Percentiles rank a stretch among this genome's conserved stretches.
phyloP scores from a whole-genome alignment of 2,797 vertebrate species.

The Phrynocephalus vlangalii region DNA sequence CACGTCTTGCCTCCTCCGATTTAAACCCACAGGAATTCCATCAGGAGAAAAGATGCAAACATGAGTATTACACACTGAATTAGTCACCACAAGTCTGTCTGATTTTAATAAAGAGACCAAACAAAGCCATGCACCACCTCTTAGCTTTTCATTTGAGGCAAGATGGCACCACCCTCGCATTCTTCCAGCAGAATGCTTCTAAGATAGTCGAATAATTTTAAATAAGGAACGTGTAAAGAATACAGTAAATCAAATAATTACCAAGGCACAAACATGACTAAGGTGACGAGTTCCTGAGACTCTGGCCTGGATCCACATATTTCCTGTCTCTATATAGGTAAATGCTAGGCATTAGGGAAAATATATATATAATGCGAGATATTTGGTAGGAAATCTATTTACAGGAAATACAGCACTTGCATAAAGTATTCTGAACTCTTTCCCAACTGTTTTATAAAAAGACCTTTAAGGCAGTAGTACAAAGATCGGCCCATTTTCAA shows the following conservation, averaged over 20 bases:
- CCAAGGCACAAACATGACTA: conserved; percentile 93
- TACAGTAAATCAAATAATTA: conserved; percentile 74
- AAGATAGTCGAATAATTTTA: conserved; percentile 67
- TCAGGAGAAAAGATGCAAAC: not conserved
- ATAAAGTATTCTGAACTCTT: conserved; percentile 82
- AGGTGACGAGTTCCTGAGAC: conserved; percentile 87
- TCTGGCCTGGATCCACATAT: conserved; percentile 78
- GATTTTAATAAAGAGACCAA: conserved; percentile 51
- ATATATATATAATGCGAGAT: conserved; percentile 96
- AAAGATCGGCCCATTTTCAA: conserved; percentile 80
- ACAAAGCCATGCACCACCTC: not conserved
- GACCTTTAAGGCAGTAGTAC: conserved; percentile 76
- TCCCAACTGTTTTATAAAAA: conserved; percentile 65
- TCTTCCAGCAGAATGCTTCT: conserved; percentile 49
- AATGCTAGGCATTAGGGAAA: conserved; percentile 93
- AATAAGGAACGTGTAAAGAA: conserved; percentile 67
- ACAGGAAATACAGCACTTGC: conserved; percentile 84
- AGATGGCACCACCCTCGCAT: conserved; percentile 64
- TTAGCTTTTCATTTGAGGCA: conserved; percentile 59
- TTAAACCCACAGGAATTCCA: not conserved
- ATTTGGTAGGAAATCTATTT: conserved; percentile 92
- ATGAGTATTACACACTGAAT: not conserved
- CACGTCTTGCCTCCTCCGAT: not conserved
- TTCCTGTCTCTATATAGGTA: conserved; percentile 85
- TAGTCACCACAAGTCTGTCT: conserved; percentile 28